Evolutionary conservation across 2,888 invertebrate genomes (phyloP), one percentile per base, ranked within the genome.

Genomic region (Drosophila neonasuta): DNA sequence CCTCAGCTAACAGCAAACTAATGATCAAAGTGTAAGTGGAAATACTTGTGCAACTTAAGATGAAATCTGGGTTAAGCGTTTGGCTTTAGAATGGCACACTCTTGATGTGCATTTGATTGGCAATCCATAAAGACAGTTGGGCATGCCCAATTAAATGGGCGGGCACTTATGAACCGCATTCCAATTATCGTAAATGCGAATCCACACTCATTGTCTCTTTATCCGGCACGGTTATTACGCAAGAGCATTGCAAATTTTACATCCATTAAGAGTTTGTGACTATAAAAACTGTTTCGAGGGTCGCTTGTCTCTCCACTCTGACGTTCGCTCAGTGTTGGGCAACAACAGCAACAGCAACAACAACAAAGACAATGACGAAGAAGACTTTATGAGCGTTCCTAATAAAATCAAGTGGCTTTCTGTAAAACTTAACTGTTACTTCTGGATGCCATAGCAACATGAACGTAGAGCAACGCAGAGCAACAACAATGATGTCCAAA

Each of bases 351-450:
- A 67, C n/a, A 32, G 1, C 15, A 15, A 34, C 11, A 11, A 34
- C 11, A 32, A 34, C 32, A 17, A 15, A 1, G 20, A 36, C 5
- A 36, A 15, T 46, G 58, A 82, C 17, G 29, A 39, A 58, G 63
- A 83, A 57, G 66, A 72, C 72, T 81, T 85, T 82, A 77, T 73
- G 77, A 79, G 82, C 56, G 75, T 68, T 81, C 60, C 82, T 75
- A 82, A 81, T 85, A 81, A 81, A 81, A 85, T 85, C 77, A 85
- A 81, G 81, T 81, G 82, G 81, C 77, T 82, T 81, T 73, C 74
- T 69, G 75, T 80, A 79, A 81, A 85, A 82, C 72, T 85, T 77
- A 77, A 71, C 83, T 71, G 77, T 79, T 79, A 79, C 72, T 79
- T 71, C 50, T 48, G 65, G 9, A 45, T 62, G 45, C 24, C 34